These are phyloP conservation scores for Ypsolopha scabrella DNA, from an alignment of 2,888 invertebrate genomes.

Conservation along the genomic window DNA sequence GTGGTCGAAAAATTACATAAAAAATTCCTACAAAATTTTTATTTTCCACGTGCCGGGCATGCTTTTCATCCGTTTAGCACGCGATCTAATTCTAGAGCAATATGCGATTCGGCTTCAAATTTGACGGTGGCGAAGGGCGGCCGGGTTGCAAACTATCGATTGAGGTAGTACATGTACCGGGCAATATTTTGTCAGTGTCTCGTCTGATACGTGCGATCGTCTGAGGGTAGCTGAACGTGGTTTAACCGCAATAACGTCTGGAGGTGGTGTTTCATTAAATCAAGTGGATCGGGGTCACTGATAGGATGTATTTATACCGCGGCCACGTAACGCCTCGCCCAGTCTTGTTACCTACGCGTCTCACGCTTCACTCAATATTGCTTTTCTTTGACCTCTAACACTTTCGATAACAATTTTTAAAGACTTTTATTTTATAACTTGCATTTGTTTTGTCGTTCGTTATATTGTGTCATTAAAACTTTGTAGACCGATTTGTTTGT, in stretches of 20 bases:
- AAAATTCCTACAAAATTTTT: too few relatives aligned
- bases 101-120: background rate
- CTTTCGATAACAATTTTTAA: constrained; percentile 15
- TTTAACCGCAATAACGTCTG: background rate
- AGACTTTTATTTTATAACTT: background rate
- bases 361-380: constrained; percentile 35
- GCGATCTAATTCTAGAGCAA: background rate
- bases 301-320: background rate
- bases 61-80: too few relatives aligned
- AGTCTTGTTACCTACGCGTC: constrained; percentile 31
- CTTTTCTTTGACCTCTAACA: constrained; percentile 29
- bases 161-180: background rate
- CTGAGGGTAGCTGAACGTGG: background rate
- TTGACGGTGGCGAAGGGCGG: background rate
- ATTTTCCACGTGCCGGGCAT: too few relatives aligned
- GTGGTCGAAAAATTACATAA: too few relatives aligned
- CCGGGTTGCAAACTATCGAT: background rate
- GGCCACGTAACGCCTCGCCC: constrained; percentile 7
- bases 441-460: too few relatives aligned
- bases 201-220: background rate
- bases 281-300: constrained; percentile 15
- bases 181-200: background rate
- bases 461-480: too few relatives aligned
- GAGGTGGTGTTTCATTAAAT: constrained; percentile 6
- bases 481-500: too few relatives aligned